phyloP scores from a whole-genome alignment of 2,888 invertebrate species.

The Hydrotaea diabolus region DNA sequence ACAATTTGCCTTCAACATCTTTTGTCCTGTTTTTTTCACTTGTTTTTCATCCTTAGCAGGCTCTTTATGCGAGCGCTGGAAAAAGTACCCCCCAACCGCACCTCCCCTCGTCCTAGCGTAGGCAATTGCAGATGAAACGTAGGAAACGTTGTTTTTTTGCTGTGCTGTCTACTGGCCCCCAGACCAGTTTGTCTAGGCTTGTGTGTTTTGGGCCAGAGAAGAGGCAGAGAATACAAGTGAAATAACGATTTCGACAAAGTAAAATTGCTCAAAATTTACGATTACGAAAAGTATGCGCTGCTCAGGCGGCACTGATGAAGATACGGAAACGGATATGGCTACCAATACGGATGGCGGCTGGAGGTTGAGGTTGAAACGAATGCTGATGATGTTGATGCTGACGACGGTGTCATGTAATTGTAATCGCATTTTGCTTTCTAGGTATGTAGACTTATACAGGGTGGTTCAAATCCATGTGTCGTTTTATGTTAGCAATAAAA shows the following conservation, averaged over 20 bases:
- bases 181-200: no score
- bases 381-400: background rate
- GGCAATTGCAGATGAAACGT: no score
- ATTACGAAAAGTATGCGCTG: background rate
- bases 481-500: no score
- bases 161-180: no score
- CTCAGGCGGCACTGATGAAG: background rate
- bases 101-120: background rate
- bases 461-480: no score
- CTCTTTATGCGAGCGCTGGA: no score
- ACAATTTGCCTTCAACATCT: background rate
- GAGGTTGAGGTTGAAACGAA: background rate
- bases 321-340: background rate
- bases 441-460: background rate
- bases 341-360: background rate
- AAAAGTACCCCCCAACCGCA: background rate
- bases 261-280: background rate
- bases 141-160: no score
- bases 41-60: no score
- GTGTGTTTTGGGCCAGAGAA: no score
- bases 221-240: no score
- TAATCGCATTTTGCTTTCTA: constrained; percentile 13
- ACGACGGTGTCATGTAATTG: constrained; percentile 18
- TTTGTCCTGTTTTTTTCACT: background rate
- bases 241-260: background rate